Evolutionary conservation across 1,140 invertebrate species (phyloP).

Genomic region (Drosophila arizonae): DNA sequence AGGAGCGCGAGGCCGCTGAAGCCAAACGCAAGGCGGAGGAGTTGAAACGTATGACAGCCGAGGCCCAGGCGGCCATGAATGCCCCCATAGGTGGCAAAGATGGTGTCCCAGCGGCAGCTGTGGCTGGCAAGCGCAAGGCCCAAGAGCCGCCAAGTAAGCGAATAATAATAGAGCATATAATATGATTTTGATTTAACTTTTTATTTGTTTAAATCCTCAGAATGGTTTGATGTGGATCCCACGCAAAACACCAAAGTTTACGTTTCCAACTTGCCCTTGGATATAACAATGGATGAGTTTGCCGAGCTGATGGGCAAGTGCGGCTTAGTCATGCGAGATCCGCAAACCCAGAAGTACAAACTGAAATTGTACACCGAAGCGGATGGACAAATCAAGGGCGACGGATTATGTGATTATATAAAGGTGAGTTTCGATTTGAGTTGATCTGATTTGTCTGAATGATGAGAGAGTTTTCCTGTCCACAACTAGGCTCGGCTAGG

Average conservation of each 20-base stretch:
- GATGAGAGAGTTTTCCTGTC: too few species aligned
- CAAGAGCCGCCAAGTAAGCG: slow-evolving; percentile 83
- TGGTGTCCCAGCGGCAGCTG: slow-evolving; percentile 15
- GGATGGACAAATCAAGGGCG: slow-evolving; percentile 94
- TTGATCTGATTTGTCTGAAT: background rate
- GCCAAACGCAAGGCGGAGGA: slow-evolving; percentile 64
- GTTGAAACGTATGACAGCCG: slow-evolving; percentile 69
- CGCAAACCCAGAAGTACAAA: slow-evolving; percentile 92
- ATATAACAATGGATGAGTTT: slow-evolving; percentile 95
- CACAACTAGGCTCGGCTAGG: too few species aligned
- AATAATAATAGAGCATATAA: too few species aligned
- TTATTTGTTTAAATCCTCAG: slow-evolving; percentile 51
- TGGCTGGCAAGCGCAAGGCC: slow-evolving; percentile 82
- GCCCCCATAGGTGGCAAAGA: slow-evolving; percentile 51
- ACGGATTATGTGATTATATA: slow-evolving; percentile 98
- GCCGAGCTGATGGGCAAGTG: slow-evolving; percentile 97
- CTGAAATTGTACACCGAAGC: slow-evolving; percentile 96
- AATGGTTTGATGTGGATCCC: slow-evolving; percentile 97
- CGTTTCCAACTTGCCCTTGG: slow-evolving; percentile 94
- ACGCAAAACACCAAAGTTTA: slow-evolving; percentile 98
- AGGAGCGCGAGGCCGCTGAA: slow-evolving; percentile 62
- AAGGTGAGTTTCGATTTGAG: slow-evolving; percentile 86
- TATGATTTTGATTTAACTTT: background rate
- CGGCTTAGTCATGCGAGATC: slow-evolving; percentile 96
- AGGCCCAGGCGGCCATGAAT: slow-evolving; percentile 73